Conservation (phyloP, 2,888 invertebrate genomes). For the Drosophila quinaria region DNA sequence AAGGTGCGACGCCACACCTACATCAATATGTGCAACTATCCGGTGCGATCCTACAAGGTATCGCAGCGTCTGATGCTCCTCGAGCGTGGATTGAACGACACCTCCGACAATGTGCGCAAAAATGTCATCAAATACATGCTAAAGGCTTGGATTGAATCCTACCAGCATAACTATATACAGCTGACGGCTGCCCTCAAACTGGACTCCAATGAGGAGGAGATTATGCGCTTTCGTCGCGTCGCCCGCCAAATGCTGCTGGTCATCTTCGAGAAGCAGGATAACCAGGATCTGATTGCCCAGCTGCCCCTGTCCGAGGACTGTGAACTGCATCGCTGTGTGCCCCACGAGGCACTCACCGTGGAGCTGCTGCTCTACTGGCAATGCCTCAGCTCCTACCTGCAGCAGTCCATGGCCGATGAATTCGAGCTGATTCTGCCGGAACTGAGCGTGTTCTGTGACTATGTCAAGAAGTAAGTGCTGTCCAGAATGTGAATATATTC, state of each 20-base stretch:
- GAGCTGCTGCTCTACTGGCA: slow-evolving; percentile 89
- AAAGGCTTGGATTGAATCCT: slow-evolving; percentile 91
- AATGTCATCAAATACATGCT: slow-evolving; percentile 87
- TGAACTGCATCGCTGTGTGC: slow-evolving; percentile 86
- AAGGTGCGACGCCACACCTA: slow-evolving; percentile 88
- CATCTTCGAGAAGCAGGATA: slow-evolving; percentile 87
- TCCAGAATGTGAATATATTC: no score
- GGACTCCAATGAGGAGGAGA: slow-evolving; percentile 89
- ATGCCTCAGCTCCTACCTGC: slow-evolving; percentile 87
- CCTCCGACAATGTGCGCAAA: slow-evolving; percentile 86
- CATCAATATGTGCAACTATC: slow-evolving; percentile 86
- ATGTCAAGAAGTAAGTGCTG: slow-evolving; percentile 89
- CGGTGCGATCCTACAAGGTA: slow-evolving; percentile 87
- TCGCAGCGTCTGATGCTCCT: slow-evolving; percentile 88
- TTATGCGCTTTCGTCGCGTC: slow-evolving; percentile 87
- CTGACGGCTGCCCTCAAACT: slow-evolving; percentile 92
- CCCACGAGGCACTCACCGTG: slow-evolving; percentile 86
- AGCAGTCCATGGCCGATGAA: slow-evolving; percentile 80
- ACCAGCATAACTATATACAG: slow-evolving; percentile 89
- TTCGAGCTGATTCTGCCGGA: slow-evolving; percentile 87
- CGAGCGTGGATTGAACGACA: slow-evolving; percentile 88
- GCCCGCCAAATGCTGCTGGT: slow-evolving; percentile 87
- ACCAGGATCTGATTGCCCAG: slow-evolving; percentile 85
- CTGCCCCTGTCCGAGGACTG: slow-evolving; percentile 84
- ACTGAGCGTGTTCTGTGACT: slow-evolving; percentile 90